phyloP scores from a whole-genome alignment of 2,888 invertebrate genomes.

The Chrysopilus asiliformis region DNA sequence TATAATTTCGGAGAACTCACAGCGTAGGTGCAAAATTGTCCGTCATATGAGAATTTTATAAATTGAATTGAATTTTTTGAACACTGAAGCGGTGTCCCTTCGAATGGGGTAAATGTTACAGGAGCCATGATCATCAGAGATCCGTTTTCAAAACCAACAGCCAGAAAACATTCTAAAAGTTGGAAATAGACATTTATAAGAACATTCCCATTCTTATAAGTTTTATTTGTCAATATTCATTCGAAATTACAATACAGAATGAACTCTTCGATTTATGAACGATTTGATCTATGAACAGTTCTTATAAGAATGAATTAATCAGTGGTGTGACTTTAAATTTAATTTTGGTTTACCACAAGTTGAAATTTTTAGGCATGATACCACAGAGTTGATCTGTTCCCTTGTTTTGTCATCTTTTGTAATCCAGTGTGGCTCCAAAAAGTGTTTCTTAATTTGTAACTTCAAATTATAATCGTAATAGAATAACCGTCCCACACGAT shows the following conservation, averaged over 20 bases:
- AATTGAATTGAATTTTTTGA: conserved; percentile 37
- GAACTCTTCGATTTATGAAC: too few species aligned
- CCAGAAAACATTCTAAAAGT: conserved; percentile 40
- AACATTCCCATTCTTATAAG: neutral
- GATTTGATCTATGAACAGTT: too few species aligned
- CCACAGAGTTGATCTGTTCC: neutral
- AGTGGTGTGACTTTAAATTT: too few species aligned
- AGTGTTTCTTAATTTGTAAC: conserved; percentile 1
- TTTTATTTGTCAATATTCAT: neutral
- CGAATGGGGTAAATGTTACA: conserved; percentile 38
- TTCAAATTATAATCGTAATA: conserved; percentile 6
- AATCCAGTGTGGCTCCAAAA: neutral
- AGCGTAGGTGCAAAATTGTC: too few species aligned
- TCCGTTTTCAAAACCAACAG: conserved; percentile 46
- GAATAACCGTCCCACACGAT: conserved; percentile 1
- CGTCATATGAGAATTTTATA: conserved; percentile 41
- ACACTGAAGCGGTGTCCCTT: conserved; percentile 37
- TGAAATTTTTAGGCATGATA: conserved; percentile 2
- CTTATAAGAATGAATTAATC: too few species aligned
- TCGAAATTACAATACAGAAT: neutral
- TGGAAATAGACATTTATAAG: neutral
- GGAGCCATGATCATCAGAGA: conserved; percentile 46
- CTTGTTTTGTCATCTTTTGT: neutral
- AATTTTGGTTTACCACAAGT: conserved; percentile 4
- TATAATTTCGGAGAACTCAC: too few species aligned